A percentile compares a stretch with the other conserved stretches of the same genome.
Conservation (phyloP, 2,888 invertebrate species). For the Synanthedon vespiformis region DNA sequence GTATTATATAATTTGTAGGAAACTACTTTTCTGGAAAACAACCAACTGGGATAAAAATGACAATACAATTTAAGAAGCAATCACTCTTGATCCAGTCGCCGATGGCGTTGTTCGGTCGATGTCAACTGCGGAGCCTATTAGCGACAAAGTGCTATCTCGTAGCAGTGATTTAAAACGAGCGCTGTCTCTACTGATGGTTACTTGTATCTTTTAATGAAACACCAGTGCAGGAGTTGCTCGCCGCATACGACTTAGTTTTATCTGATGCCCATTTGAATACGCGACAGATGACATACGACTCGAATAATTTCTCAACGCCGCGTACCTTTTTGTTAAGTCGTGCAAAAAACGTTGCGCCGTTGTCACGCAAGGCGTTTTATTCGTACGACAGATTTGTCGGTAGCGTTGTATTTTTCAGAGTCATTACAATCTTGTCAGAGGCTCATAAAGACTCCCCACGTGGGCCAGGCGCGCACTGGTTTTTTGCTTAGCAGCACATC, state of each 20-base stretch:
- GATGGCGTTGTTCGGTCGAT: constrained; percentile 11
- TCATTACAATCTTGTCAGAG: constrained; percentile 51
- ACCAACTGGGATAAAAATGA: no score
- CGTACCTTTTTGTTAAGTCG: background rate
- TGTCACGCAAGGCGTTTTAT: constrained; percentile 30
- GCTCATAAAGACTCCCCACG: constrained; percentile 53
- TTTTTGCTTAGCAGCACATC: constrained; percentile 50
- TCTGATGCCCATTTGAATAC: constrained; percentile 24
- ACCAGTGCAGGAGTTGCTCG: constrained; percentile 16
- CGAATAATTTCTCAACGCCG: constrained; percentile 2
- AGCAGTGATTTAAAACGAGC: constrained; percentile 26
- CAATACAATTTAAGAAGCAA: background rate
- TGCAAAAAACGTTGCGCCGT: constrained; percentile 1
- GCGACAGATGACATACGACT: constrained; percentile 13
- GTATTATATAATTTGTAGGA: no score
- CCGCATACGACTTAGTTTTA: constrained; percentile 17
- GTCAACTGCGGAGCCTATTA: constrained; percentile 23
- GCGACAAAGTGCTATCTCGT: constrained; percentile 20
- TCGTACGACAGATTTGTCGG: constrained; percentile 26
- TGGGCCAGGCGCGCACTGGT: constrained; percentile 40
- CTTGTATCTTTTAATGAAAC: constrained; percentile 32
- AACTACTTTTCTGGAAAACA: no score
- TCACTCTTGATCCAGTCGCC: background rate
- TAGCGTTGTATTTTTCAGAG: constrained; percentile 49
- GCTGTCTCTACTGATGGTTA: constrained; percentile 21